phyloP scores from a whole-genome alignment of 2,797 vertebrate genomes.

The Lacerta agilis region DNA sequence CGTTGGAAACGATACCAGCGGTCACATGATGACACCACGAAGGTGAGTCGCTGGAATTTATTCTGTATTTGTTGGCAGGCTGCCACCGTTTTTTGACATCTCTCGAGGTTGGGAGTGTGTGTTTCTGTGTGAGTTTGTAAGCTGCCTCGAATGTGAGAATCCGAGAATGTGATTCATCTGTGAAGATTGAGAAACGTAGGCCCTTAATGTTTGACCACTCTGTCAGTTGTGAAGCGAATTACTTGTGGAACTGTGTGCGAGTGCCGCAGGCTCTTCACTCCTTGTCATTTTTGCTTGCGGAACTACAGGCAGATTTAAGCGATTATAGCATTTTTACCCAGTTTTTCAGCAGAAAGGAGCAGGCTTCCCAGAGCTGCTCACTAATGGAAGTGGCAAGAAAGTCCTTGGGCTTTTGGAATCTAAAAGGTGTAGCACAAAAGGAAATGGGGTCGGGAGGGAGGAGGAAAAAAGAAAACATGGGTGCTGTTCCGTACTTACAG shows the following conservation, averaged over 20 bases:
- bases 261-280: background rate
- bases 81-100: rapidly evolving
- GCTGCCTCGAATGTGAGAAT: background rate
- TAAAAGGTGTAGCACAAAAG: no score
- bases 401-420: no score
- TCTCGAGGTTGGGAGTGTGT: rapidly evolving
- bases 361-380: no score
- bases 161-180: rapidly evolving
- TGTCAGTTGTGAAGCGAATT: background rate
- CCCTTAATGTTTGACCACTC: rapidly evolving
- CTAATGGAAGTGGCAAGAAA: no score
- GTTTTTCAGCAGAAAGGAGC: no score
- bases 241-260: background rate
- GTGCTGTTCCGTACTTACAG: no score
- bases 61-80: rapidly evolving
- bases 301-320: no score
- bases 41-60: slow-evolving; percentile 77
- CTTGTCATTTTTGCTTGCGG: background rate
- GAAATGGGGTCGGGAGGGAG: no score
- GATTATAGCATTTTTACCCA: no score
- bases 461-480: no score
- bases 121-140: rapidly evolving
- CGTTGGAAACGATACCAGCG: slow-evolving; percentile 99
- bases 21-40: slow-evolving; percentile 95
- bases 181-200: rapidly evolving